Conservation (phyloP, 2,888 invertebrate genomes). For the Lasioglossum figueresi region DNA sequence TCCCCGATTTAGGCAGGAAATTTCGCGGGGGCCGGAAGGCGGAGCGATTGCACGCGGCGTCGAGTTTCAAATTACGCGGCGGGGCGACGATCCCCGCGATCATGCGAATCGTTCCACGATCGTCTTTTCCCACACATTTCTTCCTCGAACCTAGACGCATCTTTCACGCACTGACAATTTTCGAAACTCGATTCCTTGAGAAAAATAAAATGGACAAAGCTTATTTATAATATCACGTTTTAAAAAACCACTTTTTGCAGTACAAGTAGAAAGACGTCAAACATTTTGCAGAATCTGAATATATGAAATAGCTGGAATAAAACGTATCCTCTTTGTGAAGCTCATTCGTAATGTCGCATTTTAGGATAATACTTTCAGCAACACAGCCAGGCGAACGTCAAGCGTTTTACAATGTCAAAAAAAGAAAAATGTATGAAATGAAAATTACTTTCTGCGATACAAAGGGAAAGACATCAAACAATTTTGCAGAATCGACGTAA, state of each 20-base stretch:
- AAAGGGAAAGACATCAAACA: background rate
- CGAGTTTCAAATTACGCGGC: conserved; percentile 28
- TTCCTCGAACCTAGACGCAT: background rate
- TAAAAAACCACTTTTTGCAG: background rate
- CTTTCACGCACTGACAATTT: background rate
- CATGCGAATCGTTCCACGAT: background rate
- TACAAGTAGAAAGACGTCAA: background rate
- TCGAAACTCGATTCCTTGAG: background rate
- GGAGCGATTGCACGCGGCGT: conserved; percentile 22
- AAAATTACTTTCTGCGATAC: too few species aligned
- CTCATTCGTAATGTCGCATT: too few species aligned
- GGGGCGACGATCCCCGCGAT: background rate
- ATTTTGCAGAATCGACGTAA: background rate
- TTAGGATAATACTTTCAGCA: too few species aligned
- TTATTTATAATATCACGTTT: too few species aligned
- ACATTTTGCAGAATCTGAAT: too few species aligned
- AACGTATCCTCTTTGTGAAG: too few species aligned
- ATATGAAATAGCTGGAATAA: too few species aligned
- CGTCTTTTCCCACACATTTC: background rate
- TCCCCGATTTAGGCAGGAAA: conserved; percentile 65
- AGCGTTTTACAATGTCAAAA: too few species aligned
- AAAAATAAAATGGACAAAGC: too few species aligned
- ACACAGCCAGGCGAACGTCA: too few species aligned
- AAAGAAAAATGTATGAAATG: too few species aligned
- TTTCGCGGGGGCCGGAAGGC: conserved; percentile 45